Conservation (phyloP, 2,113 vertebrate species). For the Ancistrus triradiatus region DNA sequence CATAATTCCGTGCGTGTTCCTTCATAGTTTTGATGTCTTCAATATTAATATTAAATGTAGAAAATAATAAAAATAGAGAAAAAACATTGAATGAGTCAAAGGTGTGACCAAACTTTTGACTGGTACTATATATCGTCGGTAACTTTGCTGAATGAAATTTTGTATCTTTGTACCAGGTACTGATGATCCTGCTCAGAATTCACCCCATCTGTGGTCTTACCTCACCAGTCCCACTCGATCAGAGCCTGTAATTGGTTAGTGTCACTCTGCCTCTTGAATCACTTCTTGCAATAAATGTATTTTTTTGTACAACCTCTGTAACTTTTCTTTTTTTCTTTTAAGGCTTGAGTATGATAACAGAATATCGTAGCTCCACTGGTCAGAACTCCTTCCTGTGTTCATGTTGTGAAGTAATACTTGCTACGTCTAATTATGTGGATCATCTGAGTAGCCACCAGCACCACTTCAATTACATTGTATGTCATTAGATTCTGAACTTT, state of each 20-base stretch:
- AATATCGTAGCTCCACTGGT: conserved; percentile 16
- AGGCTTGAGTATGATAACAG: conserved; percentile 33
- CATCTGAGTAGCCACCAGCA: conserved; percentile 14
- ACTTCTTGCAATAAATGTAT: not conserved
- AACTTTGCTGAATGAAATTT: not conserved
- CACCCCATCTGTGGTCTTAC: conserved; percentile 30
- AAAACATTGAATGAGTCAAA: too few species aligned
- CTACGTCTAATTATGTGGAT: not conserved
- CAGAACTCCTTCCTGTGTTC: conserved; percentile 27
- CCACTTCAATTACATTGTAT: conserved; percentile 24
- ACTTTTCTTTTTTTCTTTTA: conserved; percentile 10
- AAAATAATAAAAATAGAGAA: too few species aligned
- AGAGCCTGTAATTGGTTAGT: conserved; percentile 34
- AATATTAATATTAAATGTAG: too few species aligned
- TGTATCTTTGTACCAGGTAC: not conserved
- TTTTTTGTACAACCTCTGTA: not conserved
- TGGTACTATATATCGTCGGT: too few species aligned
- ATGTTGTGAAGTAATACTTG: conserved; percentile 13
- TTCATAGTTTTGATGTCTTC: too few species aligned
- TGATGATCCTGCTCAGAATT: conserved; percentile 8
- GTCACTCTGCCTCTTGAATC: not conserved
- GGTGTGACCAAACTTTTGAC: too few species aligned
- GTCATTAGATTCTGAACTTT: not conserved
- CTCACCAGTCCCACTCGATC: conserved; percentile 18
- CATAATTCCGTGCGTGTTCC: too few species aligned